A percentile compares a stretch with the other conserved stretches of the same genome.
phyloP scores from a whole-genome alignment of 2,797 vertebrate genomes.

The Peromyscus aztecus region DNA sequence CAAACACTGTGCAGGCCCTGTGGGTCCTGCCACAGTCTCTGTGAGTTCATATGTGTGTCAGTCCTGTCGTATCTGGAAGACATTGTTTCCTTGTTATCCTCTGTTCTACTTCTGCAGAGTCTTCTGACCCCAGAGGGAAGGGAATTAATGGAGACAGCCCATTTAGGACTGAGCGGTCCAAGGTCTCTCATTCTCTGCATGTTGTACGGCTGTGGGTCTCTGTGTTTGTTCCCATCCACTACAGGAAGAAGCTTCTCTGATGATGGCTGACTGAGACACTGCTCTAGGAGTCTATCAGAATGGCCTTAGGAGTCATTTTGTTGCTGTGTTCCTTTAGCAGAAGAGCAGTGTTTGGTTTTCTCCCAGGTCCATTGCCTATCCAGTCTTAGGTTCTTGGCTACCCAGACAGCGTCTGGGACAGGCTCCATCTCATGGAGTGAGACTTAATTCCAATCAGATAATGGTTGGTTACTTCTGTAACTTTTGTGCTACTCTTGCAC shows the following conservation, averaged over 20 bases:
- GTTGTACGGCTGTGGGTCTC: background rate
- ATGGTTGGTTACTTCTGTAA: background rate
- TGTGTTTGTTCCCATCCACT: background rate
- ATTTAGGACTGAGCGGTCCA: background rate
- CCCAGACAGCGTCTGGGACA: background rate
- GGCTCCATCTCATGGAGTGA: background rate
- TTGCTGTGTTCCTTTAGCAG: background rate
- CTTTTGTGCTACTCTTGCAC: background rate
- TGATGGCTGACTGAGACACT: background rate
- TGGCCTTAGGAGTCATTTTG: background rate
- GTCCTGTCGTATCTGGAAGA: background rate
- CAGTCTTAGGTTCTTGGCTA: background rate
- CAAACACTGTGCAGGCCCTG: no score
- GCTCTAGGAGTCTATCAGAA: background rate
- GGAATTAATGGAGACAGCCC: background rate
- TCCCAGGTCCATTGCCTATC: background rate
- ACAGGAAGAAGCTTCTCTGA: background rate
- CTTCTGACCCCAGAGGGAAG: background rate
- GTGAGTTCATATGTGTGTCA: background rate
- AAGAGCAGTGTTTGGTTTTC: background rate
- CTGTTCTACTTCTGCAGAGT: background rate
- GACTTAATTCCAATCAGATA: background rate
- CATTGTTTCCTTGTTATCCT: background rate
- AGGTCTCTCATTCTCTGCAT: background rate
- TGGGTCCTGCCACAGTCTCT: no score